Conservation (phyloP, 2,113 vertebrate species). For the Formicarius rufipectus region DNA sequence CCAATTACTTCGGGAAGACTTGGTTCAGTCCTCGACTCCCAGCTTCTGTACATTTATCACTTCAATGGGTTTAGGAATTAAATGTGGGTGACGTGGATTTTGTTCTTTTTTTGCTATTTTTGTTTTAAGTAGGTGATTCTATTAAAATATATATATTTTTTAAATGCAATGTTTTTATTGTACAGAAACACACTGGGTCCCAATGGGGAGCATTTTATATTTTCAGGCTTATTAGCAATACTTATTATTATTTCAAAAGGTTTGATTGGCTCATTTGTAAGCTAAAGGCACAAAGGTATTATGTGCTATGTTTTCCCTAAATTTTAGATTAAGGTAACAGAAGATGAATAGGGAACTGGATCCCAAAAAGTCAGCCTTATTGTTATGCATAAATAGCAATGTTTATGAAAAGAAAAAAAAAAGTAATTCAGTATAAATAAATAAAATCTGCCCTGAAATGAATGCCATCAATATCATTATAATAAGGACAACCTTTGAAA, state of each 20-base stretch:
- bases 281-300: conserved; percentile 60
- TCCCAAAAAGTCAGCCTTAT: not conserved
- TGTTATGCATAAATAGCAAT: not conserved
- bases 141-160: conserved; percentile 4
- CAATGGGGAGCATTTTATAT: not conserved
- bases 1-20: not conserved
- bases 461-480: not conserved
- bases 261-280: conserved; percentile 69
- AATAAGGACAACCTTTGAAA: not conserved
- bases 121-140: not conserved
- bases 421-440: not conserved
- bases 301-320: conserved; percentile 51
- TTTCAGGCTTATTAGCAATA: conserved; percentile 4
- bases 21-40: not conserved
- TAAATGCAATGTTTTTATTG: conserved; percentile 6
- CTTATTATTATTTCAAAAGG: conserved; percentile 52
- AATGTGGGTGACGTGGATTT: conserved; percentile 66
- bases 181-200: not conserved
- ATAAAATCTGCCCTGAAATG: not conserved
- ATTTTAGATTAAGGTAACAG: conserved; percentile 64
- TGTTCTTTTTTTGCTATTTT: conserved; percentile 3
- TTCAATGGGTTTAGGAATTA: conserved; percentile 64
- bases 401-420: not conserved
- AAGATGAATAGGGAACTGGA: not conserved
- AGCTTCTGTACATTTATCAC: conserved; percentile 66